phyloP scores from a whole-genome alignment of 2,888 invertebrate species.

The Acanthoscelides obtectus region DNA sequence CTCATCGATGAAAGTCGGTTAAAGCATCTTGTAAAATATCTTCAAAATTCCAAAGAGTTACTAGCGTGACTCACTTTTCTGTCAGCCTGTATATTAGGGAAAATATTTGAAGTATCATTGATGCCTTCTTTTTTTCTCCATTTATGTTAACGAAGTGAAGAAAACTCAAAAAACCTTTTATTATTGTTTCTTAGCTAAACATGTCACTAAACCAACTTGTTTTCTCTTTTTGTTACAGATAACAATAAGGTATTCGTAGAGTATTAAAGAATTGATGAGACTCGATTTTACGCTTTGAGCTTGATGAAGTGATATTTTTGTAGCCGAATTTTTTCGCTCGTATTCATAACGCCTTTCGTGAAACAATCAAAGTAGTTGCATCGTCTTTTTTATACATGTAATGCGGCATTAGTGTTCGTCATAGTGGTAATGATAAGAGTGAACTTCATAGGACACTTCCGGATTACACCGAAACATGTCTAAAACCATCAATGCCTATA shows the following conservation, averaged over 20 bases:
- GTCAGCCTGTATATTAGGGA: no score
- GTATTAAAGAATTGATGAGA: neutral
- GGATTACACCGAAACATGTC: slow-evolving; percentile 55
- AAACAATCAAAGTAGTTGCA: neutral
- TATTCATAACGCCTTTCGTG: neutral
- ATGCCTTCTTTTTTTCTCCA: no score
- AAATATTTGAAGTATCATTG: no score
- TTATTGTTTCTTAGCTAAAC: no score
- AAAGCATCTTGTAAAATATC: no score
- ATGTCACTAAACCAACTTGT: neutral
- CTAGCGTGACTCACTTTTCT: no score
- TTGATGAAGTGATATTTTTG: neutral
- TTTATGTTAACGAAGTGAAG: no score
- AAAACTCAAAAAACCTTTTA: no score
- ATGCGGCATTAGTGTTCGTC: neutral
- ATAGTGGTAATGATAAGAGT: slow-evolving; percentile 27
- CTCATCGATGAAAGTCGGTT: no score
- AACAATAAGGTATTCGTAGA: neutral
- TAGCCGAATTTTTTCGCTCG: neutral
- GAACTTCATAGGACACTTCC: slow-evolving; percentile 19
- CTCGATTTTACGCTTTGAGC: no score
- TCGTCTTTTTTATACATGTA: neutral
- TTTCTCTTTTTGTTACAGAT: neutral
- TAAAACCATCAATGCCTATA: slow-evolving; percentile 84
- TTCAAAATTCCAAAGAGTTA: no score